These are phyloP conservation scores for Heliconius himera DNA, from an alignment of 1,140 invertebrate genomes.

Conservation along the genomic window DNA sequence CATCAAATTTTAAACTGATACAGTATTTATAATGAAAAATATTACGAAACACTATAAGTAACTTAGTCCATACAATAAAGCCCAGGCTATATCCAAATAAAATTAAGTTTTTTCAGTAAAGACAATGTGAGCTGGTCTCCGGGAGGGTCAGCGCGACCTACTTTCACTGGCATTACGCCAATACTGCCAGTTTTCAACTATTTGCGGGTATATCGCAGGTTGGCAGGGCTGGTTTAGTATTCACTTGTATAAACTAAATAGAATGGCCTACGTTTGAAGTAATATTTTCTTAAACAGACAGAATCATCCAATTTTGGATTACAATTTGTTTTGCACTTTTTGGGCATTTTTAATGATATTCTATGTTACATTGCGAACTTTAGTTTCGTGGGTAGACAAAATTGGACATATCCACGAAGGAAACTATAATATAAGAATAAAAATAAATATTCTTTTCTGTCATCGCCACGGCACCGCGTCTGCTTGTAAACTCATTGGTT, in stretches of 20 bases:
- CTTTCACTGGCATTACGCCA: slow-evolving; percentile 1
- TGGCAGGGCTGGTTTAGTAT: not conserved
- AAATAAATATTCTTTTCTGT: no score
- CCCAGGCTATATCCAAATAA: not conserved
- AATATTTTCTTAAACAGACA: no score
- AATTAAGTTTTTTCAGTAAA: not conserved
- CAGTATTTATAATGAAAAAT: not conserved
- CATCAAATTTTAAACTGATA: no score
- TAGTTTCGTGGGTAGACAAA: no score
- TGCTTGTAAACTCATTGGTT: no score
- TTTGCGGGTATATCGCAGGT: slow-evolving; percentile 2
- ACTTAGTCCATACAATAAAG: not conserved
- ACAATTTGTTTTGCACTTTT: no score
- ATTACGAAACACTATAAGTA: not conserved
- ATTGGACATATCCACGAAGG: no score
- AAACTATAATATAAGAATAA: no score
- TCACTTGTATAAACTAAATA: not conserved
- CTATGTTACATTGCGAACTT: no score
- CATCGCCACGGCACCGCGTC: no score
- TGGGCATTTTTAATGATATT: no score
- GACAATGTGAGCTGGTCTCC: not conserved
- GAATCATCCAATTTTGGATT: no score
- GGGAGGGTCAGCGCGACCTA: not conserved
- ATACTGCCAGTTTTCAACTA: not conserved
- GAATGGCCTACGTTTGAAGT: not conserved